Evolutionary conservation across 2,797 vertebrate genomes (phyloP).

Genomic region (Nannoperca obscura): DNA sequence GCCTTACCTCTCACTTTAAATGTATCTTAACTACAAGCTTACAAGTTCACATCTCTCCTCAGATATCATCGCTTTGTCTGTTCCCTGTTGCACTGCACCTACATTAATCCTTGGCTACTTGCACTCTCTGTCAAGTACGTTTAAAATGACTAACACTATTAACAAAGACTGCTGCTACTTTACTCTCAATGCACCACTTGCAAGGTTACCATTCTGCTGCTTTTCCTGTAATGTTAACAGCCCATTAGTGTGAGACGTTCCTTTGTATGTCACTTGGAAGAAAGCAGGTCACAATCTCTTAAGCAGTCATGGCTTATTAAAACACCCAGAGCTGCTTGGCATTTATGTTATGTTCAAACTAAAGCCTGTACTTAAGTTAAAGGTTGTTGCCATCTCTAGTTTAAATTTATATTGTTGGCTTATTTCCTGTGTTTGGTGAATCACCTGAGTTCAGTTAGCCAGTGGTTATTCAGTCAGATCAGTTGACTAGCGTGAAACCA

Average conservation of each 20-base stretch:
- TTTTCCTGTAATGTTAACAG: not conserved
- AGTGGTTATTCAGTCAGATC: not conserved
- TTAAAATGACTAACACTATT: slow-evolving; percentile 10
- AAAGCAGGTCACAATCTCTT: slow-evolving; percentile 10
- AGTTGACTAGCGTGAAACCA: too few species aligned
- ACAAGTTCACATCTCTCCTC: slow-evolving; percentile 19
- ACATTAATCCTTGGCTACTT: not conserved
- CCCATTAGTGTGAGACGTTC: not conserved
- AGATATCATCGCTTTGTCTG: slow-evolving; percentile 15
- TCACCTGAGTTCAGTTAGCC: not conserved
- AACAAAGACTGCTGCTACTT: not conserved
- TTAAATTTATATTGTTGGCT: not conserved
- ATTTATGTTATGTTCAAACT: slow-evolving; percentile 26
- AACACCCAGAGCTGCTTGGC: slow-evolving; percentile 9
- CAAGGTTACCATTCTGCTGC: not conserved
- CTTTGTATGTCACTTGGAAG: not conserved
- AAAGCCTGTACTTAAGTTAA: slow-evolving; percentile 10
- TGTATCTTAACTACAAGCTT: slow-evolving; percentile 7
- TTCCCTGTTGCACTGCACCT: not conserved
- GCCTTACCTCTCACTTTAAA: slow-evolving; percentile 9
- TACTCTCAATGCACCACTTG: not conserved
- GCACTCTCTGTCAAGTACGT: not conserved
- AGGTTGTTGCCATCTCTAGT: slow-evolving; percentile 2
- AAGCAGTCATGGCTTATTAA: slow-evolving; percentile 9
- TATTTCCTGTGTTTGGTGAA: accelerated